Conservation (phyloP, 2,888 invertebrate species). For the Drosophila suboccidentalis region DNA sequence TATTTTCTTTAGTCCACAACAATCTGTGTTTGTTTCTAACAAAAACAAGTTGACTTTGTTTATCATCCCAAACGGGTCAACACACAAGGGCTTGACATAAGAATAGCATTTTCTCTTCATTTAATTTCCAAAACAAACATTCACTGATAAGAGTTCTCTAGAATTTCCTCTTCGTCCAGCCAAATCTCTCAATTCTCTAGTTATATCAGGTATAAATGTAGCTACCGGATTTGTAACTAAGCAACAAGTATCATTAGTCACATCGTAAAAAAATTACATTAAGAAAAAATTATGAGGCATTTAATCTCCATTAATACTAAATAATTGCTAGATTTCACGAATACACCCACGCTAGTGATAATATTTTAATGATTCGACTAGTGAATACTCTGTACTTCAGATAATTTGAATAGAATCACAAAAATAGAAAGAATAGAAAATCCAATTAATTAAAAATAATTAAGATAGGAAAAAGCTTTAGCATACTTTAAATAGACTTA, state of each 20-base stretch:
- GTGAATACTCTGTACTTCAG: background rate
- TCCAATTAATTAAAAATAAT: background rate
- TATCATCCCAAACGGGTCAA: constrained; percentile 12
- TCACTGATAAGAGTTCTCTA: constrained; percentile 17
- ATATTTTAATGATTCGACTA: background rate
- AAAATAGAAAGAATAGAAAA: no score
- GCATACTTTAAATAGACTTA: background rate
- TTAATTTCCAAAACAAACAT: constrained; percentile 11
- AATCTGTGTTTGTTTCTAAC: constrained; percentile 6
- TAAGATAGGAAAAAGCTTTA: no score
- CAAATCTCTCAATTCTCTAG: background rate
- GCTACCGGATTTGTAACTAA: background rate
- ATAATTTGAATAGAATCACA: no score
- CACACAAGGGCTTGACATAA: background rate
- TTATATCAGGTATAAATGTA: background rate
- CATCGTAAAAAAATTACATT: background rate
- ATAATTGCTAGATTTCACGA: background rate
- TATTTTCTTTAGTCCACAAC: background rate
- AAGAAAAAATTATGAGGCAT: background rate
- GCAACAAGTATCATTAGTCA: background rate
- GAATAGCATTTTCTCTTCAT: background rate
- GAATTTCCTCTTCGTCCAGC: background rate
- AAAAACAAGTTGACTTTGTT: constrained; percentile 6
- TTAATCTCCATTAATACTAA: background rate
- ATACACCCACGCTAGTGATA: background rate